Percentiles rank a stretch among this genome's conserved stretches.
These are phyloP conservation scores for Maniola jurtina DNA, from an alignment of 1,140 invertebrate species.

Conservation along the genomic window DNA sequence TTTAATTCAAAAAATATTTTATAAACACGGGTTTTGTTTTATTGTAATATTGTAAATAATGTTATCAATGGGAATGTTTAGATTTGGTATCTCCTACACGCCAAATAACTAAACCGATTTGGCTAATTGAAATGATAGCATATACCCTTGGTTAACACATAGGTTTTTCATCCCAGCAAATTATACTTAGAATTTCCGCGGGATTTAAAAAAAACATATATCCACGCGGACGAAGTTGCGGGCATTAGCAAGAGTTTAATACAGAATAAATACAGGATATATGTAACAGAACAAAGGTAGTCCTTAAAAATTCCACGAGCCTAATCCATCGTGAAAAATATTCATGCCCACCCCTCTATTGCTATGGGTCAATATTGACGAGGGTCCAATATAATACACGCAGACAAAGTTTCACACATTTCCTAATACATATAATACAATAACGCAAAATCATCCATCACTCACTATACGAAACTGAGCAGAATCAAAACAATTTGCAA, in stretches of 20 bases:
- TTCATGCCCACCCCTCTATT: background rate
- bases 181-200: no score
- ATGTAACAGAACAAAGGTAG: background rate
- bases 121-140: no score
- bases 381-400: constrained; percentile 4
- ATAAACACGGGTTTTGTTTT: no score
- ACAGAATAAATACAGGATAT: background rate
- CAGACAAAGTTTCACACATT: constrained; percentile 1
- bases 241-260: background rate
- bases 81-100: no score
- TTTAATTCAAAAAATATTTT: no score
- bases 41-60: no score
- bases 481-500: constrained; percentile 17
- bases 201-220: no score
- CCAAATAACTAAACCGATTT: no score
- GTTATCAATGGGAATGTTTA: no score
- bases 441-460: constrained; percentile 16
- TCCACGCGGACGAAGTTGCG: no score
- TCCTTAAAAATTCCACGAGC: background rate
- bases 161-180: no score
- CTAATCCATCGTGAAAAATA: constrained; percentile 5
- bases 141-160: no score
- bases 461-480: constrained; percentile 6
- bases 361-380: constrained; percentile 4
- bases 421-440: background rate